Base-by-base conservation (phyloP, 2,888 invertebrate species). In the Chloroclysta siterata region DNA sequence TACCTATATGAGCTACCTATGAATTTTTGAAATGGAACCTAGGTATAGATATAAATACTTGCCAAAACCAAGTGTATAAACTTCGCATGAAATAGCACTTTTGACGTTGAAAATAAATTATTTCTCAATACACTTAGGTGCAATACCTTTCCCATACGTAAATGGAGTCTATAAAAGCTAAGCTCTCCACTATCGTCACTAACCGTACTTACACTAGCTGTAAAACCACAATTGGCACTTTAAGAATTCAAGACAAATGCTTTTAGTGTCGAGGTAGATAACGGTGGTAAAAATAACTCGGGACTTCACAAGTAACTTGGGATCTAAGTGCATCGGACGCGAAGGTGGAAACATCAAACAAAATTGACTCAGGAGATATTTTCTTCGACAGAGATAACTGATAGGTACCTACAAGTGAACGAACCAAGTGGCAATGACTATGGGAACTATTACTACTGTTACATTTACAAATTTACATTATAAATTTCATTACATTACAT, bases 231-330 rank as follows among this genome's bases (percentile, higher is more conserved):
- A 90, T 84, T 84, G 85, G 79, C 82, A 82, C 85, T 89, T 90
- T 87, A 89, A 90, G 83, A 89, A 91, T 91, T 88, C 86, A 90
- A 87, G 81, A 81, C 85, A 88, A 89, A 88, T 80, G 85, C 90
- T 89, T 91, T 90, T 87, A 90, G 83, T 82, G 78, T 72, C 77
- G 53, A 80, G 73, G 76, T 77, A 71, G 78, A 80, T 74, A 66
- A 53, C 79, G 75, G 70, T 76, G 76, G 81, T 84, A 87, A 88
- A 89, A 90, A 89, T 87, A 90, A 87, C 88, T 84, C 77, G 76
- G 73, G 76, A 82, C 79, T 79, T 82, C 84, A 79, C 76, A 72
- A 78, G 80, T 79, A 76, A 73, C 41, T 56, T 44, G 22, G 15
- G 69, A 78, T 77, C 76, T 79, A 72, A 72, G 71, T 73, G 72